A percentile compares a stretch with the other conserved stretches of the same genome.
Evolutionary conservation across 2,797 vertebrate genomes (phyloP).

Genomic region (Microtus californicus): DNA sequence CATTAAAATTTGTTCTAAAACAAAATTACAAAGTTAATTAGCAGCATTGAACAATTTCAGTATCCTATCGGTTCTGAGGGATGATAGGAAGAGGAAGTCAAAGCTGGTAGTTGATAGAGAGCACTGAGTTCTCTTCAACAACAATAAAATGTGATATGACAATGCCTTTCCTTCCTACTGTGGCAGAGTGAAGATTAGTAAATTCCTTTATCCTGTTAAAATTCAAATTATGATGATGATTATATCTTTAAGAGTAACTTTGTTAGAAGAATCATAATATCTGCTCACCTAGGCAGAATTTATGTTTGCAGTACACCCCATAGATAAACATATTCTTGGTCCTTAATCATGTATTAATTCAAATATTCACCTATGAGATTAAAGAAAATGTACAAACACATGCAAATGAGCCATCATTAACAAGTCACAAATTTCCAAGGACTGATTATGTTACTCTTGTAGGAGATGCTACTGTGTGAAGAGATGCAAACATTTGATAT

Average conservation of each 20-base stretch:
- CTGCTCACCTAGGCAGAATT: background rate
- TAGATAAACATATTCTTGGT: background rate
- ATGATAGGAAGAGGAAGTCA: background rate
- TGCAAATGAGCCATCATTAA: background rate
- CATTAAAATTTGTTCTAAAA: background rate
- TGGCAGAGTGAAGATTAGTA: background rate
- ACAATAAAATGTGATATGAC: conserved; percentile 4
- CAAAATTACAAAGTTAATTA: conserved; percentile 50
- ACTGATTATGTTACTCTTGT: background rate
- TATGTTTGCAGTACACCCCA: fast-evolving
- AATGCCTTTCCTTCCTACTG: background rate
- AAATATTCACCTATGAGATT: background rate
- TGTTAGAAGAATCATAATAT: background rate
- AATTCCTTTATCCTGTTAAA: background rate
- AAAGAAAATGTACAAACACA: background rate
- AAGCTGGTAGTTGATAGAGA: background rate
- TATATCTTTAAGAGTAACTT: background rate
- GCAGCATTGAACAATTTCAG: conserved; percentile 18
- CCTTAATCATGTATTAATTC: background rate
- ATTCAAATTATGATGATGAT: background rate
- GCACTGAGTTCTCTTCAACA: background rate
- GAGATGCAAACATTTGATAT: background rate
- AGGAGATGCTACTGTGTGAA: background rate
- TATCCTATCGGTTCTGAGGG: background rate
- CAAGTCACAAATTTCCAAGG: background rate